These are phyloP conservation scores for Geopemphigus sp. DNA, from an alignment of 1,140 invertebrate genomes.

Conservation along the genomic window DNA sequence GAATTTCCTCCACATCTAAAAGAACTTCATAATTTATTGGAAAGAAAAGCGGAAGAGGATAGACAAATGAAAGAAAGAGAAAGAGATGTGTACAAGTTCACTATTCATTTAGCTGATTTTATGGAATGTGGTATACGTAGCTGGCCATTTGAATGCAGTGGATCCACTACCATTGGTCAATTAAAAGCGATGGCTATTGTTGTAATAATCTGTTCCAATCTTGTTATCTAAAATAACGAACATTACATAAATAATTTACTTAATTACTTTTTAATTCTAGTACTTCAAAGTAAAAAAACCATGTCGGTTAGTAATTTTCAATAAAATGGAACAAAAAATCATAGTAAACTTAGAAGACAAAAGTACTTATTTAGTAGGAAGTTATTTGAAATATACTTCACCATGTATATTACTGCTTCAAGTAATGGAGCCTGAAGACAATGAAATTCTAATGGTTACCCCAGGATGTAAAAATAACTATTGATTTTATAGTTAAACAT, in stretches of 20 bases:
- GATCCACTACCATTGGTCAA: slow-evolving; percentile 62
- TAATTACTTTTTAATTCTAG: slow-evolving; percentile 1
- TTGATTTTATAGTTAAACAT: not conserved
- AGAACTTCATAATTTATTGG: slow-evolving; percentile 65
- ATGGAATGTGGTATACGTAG: slow-evolving; percentile 60
- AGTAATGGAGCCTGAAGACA: not conserved
- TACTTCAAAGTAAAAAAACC: slow-evolving; percentile 23
- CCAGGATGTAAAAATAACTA: slow-evolving; percentile 29
- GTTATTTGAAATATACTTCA: not conserved
- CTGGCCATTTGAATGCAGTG: slow-evolving; percentile 61
- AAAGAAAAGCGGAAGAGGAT: slow-evolving; percentile 68
- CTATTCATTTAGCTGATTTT: slow-evolving; percentile 64
- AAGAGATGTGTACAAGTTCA: slow-evolving; percentile 65
- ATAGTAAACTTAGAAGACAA: slow-evolving; percentile 26
- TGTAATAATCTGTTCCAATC: slow-evolving; percentile 53
- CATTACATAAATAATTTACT: not conserved
- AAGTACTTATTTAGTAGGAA: slow-evolving; percentile 4
- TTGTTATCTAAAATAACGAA: not conserved
- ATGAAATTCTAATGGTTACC: not conserved
- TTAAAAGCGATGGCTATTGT: slow-evolving; percentile 63
- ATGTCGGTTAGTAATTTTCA: slow-evolving; percentile 27
- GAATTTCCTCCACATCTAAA: slow-evolving; percentile 76
- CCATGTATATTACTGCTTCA: slow-evolving; percentile 29
- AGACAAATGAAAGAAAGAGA: slow-evolving; percentile 62
- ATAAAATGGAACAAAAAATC: slow-evolving; percentile 31